A percentile compares a stretch with the other conserved stretches of the same genome.
These are phyloP conservation scores for Euproctis similis DNA, from an alignment of 2,888 invertebrate genomes.

Conservation along the genomic window DNA sequence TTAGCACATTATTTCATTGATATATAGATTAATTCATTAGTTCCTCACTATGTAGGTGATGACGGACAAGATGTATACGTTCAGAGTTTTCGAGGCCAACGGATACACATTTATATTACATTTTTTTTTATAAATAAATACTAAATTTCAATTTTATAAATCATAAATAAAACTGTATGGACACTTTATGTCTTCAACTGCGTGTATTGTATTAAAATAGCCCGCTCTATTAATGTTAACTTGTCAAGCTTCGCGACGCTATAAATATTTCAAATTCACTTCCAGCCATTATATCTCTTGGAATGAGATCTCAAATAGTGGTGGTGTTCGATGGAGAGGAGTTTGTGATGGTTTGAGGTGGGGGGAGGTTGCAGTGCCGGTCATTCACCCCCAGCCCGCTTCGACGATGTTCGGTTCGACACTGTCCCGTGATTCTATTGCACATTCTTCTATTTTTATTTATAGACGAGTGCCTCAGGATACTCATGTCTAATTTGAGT, in stretches of 20 bases:
- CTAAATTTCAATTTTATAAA: slow-evolving; percentile 2
- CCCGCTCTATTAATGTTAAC: slow-evolving; percentile 1
- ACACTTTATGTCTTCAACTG: background rate
- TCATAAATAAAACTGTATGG: slow-evolving; percentile 1
- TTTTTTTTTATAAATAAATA: too few species aligned
- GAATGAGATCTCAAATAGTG: slow-evolving; percentile 19
- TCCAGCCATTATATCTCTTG: slow-evolving; percentile 19
- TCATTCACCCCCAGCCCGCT: slow-evolving; percentile 14
- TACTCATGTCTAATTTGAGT: too few species aligned
- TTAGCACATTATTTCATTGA: too few species aligned
- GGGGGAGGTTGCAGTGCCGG: slow-evolving; percentile 7
- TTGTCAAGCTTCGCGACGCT: slow-evolving; percentile 2
- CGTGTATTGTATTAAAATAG: slow-evolving; percentile 2
- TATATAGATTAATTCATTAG: too few species aligned
- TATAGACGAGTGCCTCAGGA: too few species aligned
- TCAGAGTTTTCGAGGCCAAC: too few species aligned
- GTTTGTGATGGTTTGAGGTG: slow-evolving; percentile 1
- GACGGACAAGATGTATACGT: too few species aligned
- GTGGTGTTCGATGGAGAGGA: slow-evolving; percentile 3
- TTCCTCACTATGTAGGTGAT: too few species aligned
- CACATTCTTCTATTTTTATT: too few species aligned
- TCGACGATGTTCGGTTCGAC: background rate
- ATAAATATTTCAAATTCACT: slow-evolving; percentile 17
- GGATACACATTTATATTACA: too few species aligned
- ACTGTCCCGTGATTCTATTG: too few species aligned